Base-by-base conservation (phyloP, 2,797 vertebrate genomes). In the Merluccius polli region DNA sequence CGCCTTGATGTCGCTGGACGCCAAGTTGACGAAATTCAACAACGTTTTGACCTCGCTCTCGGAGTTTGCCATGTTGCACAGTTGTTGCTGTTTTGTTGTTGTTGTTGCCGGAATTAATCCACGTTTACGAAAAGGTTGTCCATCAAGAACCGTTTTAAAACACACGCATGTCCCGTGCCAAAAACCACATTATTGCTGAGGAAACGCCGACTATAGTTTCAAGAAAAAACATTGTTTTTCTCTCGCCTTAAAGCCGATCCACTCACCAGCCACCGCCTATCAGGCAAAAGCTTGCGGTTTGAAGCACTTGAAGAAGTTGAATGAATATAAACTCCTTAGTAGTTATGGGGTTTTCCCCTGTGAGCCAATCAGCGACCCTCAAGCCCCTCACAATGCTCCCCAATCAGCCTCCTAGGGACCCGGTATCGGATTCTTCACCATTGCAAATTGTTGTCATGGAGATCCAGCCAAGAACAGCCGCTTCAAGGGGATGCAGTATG, bases 321-420 rank as follows among this genome's bases (percentile, higher is more conserved):
- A 98, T 97, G 96, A 96, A 97, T 96, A 96, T 95, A 95, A 95
- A 94, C 94, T 95, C 94, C 91, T 88, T 93, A n/a, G 87, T 95
- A 96, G 96, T 97, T 96, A 94, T 95, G 95, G 94, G 94, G 94
- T 94, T 97, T 93, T 91, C 93, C 95, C n/a, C n/a, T n/a, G 91
- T 92, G 94, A 95, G 94, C 97, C 97, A 99, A 99, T 98, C 97
- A 98, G 96, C 95, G 96, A 95, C 96, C 95, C 94, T 16, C 95
- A 95, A 94, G 93, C 93, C 94, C 93, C 94, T 96, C 94, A 97
- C 97, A 97, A 98, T 96, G 95, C 95, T 94, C 96, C 95, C 95
- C 96, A 97, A 98, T 97, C 96, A 97, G 96, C 95, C 95, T 91
- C 94, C 92, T 92, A 94, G 94, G 94, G 93, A 95, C 94, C 95